Evolutionary conservation across 2,888 invertebrate species (phyloP), one percentile per base, ranked within the genome.

Genomic region (Plebejus melissa): DNA sequence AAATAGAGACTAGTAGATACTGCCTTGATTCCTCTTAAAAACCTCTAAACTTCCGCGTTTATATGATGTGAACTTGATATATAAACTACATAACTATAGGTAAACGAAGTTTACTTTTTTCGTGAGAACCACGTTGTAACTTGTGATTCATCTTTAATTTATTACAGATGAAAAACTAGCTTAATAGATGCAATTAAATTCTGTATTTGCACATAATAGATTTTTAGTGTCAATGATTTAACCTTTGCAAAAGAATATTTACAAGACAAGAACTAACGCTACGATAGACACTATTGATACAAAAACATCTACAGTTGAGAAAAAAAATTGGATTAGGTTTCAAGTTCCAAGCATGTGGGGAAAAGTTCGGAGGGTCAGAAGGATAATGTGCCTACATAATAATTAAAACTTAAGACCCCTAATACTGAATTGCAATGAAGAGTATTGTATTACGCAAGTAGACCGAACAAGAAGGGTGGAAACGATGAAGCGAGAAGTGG

Each of bases 171-270:
- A 78, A 71, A 54, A 60, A 74, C 58, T 76, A n/a, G 60, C 77
- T 28, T 60, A 71, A 75, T 74, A 76, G 57, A 57, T 74, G 50
- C 69, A 77, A 77, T 76, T 74, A 75, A 74, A 60, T 69, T 69
- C 74, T 75, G 69, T 74, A 79, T 78, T 79, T 76, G 74, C 79
- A 79, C 79, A 79, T 76, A 79, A 78, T 79, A 76, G 77, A 32
- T 32, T 41, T 71, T 28, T 72, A 22, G 13, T 60, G 28, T 74
- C 57, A 28, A 54, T 54, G 74, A 28, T 36, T 70, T 69, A 71
- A 36, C 22, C 3, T 46, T 11, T 46, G 46, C 41, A n/a, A 69
- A 38, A 69, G 6, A 70, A 70, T 38, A 70, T 70, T 50, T 70
- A 46, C 41, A 41, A 28, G 16, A 54, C 54, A 50, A 72, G 16